Conservation (phyloP, 2,797 vertebrate species). For the Channallabes apus region DNA sequence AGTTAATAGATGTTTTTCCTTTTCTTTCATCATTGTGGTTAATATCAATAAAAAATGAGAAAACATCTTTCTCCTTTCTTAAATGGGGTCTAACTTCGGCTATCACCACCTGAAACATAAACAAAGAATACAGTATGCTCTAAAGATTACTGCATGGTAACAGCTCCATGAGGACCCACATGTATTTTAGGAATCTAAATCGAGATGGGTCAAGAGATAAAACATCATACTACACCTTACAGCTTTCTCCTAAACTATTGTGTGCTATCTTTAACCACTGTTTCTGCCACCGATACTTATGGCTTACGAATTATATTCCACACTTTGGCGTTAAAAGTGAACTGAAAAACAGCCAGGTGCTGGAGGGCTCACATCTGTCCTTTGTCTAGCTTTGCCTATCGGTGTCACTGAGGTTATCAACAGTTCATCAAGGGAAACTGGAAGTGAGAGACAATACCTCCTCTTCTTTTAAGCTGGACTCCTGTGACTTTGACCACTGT, state of each 20-base stretch:
- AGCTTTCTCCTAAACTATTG: constrained; percentile 44
- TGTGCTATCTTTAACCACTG: constrained; percentile 44
- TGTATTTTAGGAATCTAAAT: constrained; percentile 3
- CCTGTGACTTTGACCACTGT: constrained; percentile 57
- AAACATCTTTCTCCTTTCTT: neutral
- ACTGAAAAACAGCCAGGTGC: constrained; percentile 59
- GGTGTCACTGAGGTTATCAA: constrained; percentile 72
- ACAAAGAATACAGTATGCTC: neutral
- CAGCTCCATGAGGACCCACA: neutral
- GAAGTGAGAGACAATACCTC: constrained; percentile 80
- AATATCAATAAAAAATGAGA: neutral
- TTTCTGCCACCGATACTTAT: constrained; percentile 44
- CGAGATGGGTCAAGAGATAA: constrained; percentile 28
- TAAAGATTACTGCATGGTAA: neutral
- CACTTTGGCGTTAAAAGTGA: constrained; percentile 47
- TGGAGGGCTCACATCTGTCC: constrained; percentile 58
- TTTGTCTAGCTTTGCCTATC: constrained; percentile 63
- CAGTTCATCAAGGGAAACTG: constrained; percentile 78
- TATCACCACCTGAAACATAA: neutral
- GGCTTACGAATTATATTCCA: constrained; percentile 51
- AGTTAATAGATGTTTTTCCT: neutral
- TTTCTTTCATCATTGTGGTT: neutral
- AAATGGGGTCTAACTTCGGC: neutral
- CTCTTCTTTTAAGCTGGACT: constrained; percentile 60
- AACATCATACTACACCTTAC: constrained; percentile 16